Percentiles rank a stretch among this genome's conserved stretches.
Evolutionary conservation across 2,888 invertebrate genomes (phyloP).

Genomic region (Apomyelois bistriatella): DNA sequence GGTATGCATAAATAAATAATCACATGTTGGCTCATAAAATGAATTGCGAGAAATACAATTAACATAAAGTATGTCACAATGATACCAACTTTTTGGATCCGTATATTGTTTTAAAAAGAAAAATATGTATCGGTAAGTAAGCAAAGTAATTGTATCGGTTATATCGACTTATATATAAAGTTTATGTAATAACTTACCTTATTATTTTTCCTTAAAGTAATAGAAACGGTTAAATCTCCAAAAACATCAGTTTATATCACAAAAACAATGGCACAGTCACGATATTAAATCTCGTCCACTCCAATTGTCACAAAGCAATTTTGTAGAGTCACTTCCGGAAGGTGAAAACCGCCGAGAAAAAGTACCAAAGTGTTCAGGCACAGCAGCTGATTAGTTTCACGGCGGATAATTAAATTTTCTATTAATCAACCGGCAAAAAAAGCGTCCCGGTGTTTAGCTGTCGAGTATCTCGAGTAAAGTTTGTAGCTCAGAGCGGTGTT

Average conservation of each 20-base stretch:
- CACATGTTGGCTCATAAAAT: too few relatives aligned
- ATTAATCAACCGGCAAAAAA: constrained; percentile 27
- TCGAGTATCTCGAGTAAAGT: constrained; percentile 65
- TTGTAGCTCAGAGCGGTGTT: constrained; percentile 36
- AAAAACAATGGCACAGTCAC: constrained; percentile 60
- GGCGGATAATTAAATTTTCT: not conserved
- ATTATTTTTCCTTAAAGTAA: constrained; percentile 23
- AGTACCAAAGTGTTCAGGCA: constrained; percentile 22
- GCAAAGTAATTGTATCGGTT: too few relatives aligned
- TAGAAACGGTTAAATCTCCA: constrained; percentile 28
- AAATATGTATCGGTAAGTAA: too few relatives aligned
- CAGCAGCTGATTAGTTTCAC: constrained; percentile 19
- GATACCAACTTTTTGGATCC: too few relatives aligned
- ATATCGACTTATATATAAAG: too few relatives aligned
- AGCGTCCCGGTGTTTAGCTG: constrained; percentile 23
- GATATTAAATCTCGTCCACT: constrained; percentile 49
- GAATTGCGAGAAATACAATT: too few relatives aligned
- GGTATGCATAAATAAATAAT: too few relatives aligned
- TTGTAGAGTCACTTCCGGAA: constrained; percentile 18
- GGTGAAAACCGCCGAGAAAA: constrained; percentile 18
- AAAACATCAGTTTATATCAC: constrained; percentile 36
- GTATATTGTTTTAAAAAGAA: too few relatives aligned
- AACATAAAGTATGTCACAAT: too few relatives aligned
- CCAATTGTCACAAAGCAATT: constrained; percentile 50
- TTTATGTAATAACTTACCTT: not conserved